A percentile compares a stretch with the other conserved stretches of the same genome.
Evolutionary conservation across 2,888 invertebrate species (phyloP).

Genomic region (Acleris sparsana): DNA sequence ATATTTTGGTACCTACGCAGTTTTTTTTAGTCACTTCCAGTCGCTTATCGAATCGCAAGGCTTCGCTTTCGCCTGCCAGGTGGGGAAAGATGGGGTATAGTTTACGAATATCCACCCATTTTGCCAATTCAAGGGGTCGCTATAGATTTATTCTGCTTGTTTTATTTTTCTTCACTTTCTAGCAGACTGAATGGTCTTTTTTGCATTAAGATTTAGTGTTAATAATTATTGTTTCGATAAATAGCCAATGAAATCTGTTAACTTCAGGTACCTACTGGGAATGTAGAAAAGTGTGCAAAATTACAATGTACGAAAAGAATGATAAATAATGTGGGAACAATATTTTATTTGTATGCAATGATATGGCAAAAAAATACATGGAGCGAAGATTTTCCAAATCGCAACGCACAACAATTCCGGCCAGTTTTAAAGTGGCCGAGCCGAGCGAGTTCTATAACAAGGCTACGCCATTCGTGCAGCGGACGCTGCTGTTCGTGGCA

Average conservation of each 20-base stretch:
- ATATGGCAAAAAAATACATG: conserved; percentile 83
- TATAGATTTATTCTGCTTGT: conserved; percentile 65
- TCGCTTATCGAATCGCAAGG: conserved; percentile 38
- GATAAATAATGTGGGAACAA: not conserved
- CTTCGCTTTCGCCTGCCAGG: conserved; percentile 42
- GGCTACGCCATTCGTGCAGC: conserved; percentile 79
- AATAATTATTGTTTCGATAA: conserved; percentile 39
- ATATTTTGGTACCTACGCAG: not conserved
- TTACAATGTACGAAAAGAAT: not conserved
- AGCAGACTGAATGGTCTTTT: conserved; percentile 20
- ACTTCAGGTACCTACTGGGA: not conserved
- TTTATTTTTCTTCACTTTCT: conserved; percentile 58
- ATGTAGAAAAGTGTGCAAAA: not conserved
- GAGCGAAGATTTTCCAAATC: conserved; percentile 78
- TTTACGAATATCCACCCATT: conserved; percentile 62
- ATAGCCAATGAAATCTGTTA: conserved; percentile 47
- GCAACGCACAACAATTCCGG: conserved; percentile 75
- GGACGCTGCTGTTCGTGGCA: conserved; percentile 76
- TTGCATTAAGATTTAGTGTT: conserved; percentile 15
- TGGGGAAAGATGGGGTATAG: conserved; percentile 57
- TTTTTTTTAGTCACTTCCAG: conserved; percentile 43
- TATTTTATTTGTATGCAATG: conserved; percentile 51
- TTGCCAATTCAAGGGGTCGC: conserved; percentile 60
- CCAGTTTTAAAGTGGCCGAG: conserved; percentile 77
- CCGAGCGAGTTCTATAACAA: conserved; percentile 78